A percentile compares a stretch with the other conserved stretches of the same genome.
Evolutionary conservation across 2,888 invertebrate genomes (phyloP).

Genomic region (Scaptomyza polygonia): DNA sequence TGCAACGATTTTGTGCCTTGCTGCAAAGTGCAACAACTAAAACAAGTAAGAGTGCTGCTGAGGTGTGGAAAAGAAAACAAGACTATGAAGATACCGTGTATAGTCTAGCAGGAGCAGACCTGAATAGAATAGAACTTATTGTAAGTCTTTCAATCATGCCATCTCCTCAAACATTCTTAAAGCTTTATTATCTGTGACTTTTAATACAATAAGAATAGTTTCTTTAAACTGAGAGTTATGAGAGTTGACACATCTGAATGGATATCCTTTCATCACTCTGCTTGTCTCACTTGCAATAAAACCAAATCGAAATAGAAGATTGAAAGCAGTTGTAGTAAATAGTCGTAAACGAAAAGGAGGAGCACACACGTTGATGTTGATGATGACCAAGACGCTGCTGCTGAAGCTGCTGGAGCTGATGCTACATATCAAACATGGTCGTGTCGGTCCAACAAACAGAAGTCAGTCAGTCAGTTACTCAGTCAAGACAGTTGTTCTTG

Average conservation of each 20-base stretch:
- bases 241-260: not conserved
- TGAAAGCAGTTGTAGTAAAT: not conserved
- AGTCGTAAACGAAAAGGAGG: not conserved
- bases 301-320: slow-evolving; percentile 35
- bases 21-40: slow-evolving; percentile 75
- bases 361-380: slow-evolving; percentile 29
- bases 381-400: slow-evolving; percentile 58
- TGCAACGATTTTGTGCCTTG: slow-evolving; percentile 71
- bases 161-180: no score
- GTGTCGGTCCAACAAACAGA: slow-evolving; percentile 80
- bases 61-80: no score
- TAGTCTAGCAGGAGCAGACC: not conserved
- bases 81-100: slow-evolving; percentile 5
- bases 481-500: slow-evolving; percentile 43
- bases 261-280: not conserved
- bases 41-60: slow-evolving; percentile 46
- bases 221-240: no score
- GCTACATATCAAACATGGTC: slow-evolving; percentile 79
- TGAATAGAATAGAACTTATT: no score
- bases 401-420: slow-evolving; percentile 29
- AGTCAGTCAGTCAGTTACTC: slow-evolving; percentile 71
- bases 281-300: slow-evolving; percentile 12
- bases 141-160: no score
- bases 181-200: no score
- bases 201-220: not conserved